Evolutionary conservation across 2,113 vertebrate species (phyloP).

Genomic region (Theristicus caerulescens): DNA sequence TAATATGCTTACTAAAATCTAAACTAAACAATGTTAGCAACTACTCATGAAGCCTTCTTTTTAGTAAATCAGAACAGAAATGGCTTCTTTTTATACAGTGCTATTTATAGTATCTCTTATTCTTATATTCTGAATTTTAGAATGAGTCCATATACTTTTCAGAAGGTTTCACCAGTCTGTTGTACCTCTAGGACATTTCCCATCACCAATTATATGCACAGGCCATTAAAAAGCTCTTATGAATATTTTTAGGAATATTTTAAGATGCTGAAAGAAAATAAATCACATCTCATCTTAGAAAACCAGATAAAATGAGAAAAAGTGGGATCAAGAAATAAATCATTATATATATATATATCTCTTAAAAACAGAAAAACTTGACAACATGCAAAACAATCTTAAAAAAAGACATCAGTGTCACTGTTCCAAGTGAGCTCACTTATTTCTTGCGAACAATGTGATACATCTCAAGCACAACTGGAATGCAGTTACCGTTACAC

Average conservation of each 20-base stretch:
- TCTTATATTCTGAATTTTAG: background rate
- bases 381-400: background rate
- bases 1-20: conserved; percentile 17
- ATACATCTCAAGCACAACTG: background rate
- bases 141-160: background rate
- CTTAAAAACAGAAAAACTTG: background rate
- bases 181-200: background rate
- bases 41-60: background rate
- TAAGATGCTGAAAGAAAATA: background rate
- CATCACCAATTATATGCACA: background rate
- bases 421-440: background rate
- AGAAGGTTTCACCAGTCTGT: background rate
- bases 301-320: background rate
- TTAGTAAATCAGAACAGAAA: background rate
- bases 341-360: accelerated
- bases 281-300: background rate
- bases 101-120: background rate
- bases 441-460: background rate
- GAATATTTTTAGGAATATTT: background rate
- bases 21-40: conserved; percentile 6
- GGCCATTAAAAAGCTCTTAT: background rate
- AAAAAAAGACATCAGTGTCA: background rate
- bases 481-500: background rate
- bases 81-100: background rate
- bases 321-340: background rate